Evolutionary conservation across 2,797 vertebrate species (phyloP).

Genomic region (Brotula barbata): DNA sequence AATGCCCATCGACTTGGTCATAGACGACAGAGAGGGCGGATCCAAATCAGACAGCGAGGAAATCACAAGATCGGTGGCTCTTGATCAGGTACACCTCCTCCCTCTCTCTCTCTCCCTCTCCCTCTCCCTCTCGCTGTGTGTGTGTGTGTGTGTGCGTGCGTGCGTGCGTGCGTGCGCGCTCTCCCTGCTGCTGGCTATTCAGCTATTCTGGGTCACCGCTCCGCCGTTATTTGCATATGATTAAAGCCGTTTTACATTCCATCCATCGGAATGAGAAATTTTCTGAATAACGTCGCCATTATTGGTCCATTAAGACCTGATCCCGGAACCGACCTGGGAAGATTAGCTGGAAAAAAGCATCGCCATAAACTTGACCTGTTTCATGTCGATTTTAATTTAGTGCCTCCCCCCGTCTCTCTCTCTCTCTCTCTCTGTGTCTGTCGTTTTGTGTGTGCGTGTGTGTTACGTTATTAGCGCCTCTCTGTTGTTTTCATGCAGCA

Average conservation of each 20-base stretch:
- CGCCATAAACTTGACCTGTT: slow-evolving; percentile 94
- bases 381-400: slow-evolving; percentile 97
- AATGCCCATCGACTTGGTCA: slow-evolving; percentile 99
- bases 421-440: slow-evolving; percentile 23
- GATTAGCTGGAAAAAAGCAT: slow-evolving; percentile 93
- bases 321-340: slow-evolving; percentile 90
- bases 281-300: slow-evolving; percentile 97
- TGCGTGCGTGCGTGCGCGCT: slow-evolving; percentile 13
- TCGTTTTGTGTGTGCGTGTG: too few species aligned
- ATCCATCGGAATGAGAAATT: slow-evolving; percentile 88
- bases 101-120: background rate
- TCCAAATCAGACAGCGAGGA: slow-evolving; percentile 99
- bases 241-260: slow-evolving; percentile 95
- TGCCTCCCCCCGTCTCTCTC: slow-evolving; percentile 52
- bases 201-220: slow-evolving; percentile 88
- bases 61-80: slow-evolving; percentile 96
- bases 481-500: slow-evolving; percentile 64
- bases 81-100: slow-evolving; percentile 92
- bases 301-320: slow-evolving; percentile 97
- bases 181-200: slow-evolving; percentile 77
- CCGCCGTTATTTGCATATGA: slow-evolving; percentile 97
- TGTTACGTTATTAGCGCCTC: slow-evolving; percentile 55
- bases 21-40: slow-evolving; percentile 98
- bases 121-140: slow-evolving; percentile 3
- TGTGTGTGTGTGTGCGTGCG: slow-evolving; percentile 10